Conservation (phyloP, 2,888 invertebrate genomes). For the Galeruca laticollis region DNA sequence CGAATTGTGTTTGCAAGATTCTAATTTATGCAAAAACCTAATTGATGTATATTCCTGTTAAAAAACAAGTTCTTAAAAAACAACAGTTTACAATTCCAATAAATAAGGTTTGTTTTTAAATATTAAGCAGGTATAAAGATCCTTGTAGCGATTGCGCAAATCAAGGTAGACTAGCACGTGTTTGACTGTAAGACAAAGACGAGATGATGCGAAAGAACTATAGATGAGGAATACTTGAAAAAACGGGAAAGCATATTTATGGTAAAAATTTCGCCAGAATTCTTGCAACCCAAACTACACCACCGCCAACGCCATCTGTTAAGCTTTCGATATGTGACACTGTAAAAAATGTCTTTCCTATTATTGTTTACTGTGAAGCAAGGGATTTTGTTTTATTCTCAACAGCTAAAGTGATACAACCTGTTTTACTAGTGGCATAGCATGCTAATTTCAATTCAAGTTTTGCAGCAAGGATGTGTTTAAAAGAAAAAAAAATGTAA, state of each 20-base stretch:
- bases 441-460: slow-evolving; percentile 49
- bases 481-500: slow-evolving; percentile 21
- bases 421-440: slow-evolving; percentile 61
- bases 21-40: neutral
- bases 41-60: neutral
- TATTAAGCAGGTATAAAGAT: slow-evolving; percentile 6
- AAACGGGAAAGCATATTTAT: neutral
- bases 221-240: neutral
- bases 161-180: slow-evolving; percentile 5
- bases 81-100: neutral
- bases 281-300: slow-evolving; percentile 59
- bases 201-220: neutral
- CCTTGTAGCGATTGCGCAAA: slow-evolving; percentile 6
- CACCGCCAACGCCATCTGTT: slow-evolving; percentile 53
- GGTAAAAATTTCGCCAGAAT: slow-evolving; percentile 33
- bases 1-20: neutral
- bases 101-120: slow-evolving; percentile 8
- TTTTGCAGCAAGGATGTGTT: slow-evolving; percentile 38
- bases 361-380: slow-evolving; percentile 60
- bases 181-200: slow-evolving; percentile 1
- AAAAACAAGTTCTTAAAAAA: neutral
- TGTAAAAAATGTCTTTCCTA: slow-evolving; percentile 53
- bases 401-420: slow-evolving; percentile 61
- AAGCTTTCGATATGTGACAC: slow-evolving; percentile 35
- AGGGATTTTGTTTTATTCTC: slow-evolving; percentile 58